Percentiles rank a stretch among this genome's conserved stretches.
phyloP scores from a whole-genome alignment of 2,797 vertebrate genomes.

The Scleropages formosus region DNA sequence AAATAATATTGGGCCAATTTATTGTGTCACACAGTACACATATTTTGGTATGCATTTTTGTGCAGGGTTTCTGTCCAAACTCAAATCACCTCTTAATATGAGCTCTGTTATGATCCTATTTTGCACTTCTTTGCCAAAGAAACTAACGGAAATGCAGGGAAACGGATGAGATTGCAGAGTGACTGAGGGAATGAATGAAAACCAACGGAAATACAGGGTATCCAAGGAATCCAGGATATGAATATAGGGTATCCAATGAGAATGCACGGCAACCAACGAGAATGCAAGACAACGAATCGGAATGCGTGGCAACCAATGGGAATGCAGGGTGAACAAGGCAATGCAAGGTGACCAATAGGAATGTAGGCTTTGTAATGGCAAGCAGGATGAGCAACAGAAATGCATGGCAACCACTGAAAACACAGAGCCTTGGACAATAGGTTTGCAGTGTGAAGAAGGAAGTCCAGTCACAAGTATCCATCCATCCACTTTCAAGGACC shows the following conservation, averaged over 20 bases:
- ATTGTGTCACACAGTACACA: not conserved
- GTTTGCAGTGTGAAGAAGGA: too few relatives aligned
- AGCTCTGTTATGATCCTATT: slow-evolving; percentile 19
- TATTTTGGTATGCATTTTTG: slow-evolving; percentile 27
- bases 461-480: too few relatives aligned
- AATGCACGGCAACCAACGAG: not conserved
- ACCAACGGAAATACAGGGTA: too few relatives aligned
- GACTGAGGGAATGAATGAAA: too few relatives aligned
- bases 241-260: too few relatives aligned
- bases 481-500: too few relatives aligned
- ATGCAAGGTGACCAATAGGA: too few relatives aligned
- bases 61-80: slow-evolving; percentile 12
- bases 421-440: slow-evolving; percentile 6
- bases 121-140: slow-evolving; percentile 22
- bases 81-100: not conserved
- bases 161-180: too few relatives aligned
- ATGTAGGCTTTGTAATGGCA: not conserved
- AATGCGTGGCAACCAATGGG: not conserved
- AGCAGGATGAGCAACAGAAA: not conserved
- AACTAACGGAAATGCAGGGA: not conserved
- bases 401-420: too few relatives aligned
- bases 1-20: slow-evolving; percentile 15
- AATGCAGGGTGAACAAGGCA: not conserved
- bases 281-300: too few relatives aligned
- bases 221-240: too few relatives aligned